Conservation (phyloP, 2,113 vertebrate species). For the Ceuthmochares aereus region DNA sequence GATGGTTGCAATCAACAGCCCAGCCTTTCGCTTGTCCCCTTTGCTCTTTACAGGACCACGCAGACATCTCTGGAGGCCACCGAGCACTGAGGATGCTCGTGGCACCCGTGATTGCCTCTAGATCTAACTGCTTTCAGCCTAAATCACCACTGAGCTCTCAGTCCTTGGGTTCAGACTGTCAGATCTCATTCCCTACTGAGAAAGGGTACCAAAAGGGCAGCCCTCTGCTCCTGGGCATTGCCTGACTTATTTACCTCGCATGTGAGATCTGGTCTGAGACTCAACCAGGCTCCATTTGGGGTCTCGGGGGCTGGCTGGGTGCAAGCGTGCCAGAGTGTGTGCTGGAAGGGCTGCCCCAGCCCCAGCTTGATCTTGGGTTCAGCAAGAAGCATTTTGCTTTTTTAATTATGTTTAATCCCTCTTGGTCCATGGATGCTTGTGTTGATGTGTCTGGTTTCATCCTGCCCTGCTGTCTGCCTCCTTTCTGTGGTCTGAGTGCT, state of each 20-base stretch:
- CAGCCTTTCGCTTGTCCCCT: not conserved
- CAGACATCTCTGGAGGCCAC: not conserved
- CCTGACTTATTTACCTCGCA: not conserved
- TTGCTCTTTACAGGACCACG: not conserved
- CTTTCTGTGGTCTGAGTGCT: not conserved
- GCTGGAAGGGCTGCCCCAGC: not conserved
- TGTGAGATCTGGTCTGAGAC: not conserved
- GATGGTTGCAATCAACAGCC: not conserved
- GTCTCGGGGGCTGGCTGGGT: not conserved
- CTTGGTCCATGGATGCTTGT: fast-evolving
- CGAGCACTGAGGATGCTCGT: not conserved
- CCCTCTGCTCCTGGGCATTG: not conserved
- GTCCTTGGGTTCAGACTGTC: not conserved
- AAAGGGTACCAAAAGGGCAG: not conserved
- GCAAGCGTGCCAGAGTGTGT: fast-evolving
- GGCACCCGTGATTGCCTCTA: not conserved
- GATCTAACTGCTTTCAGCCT: not conserved
- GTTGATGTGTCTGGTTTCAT: not conserved
- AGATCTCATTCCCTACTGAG: not conserved
- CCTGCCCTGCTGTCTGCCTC: not conserved
- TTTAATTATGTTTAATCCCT: not conserved
- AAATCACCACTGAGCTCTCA: not conserved
- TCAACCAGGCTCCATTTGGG: not conserved
- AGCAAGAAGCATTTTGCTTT: not conserved
- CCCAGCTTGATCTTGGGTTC: not conserved